Percentiles rank a stretch among this genome's conserved stretches.
Evolutionary conservation across 2,888 invertebrate genomes (phyloP).

Genomic region (Sarcophaga variegata): DNA sequence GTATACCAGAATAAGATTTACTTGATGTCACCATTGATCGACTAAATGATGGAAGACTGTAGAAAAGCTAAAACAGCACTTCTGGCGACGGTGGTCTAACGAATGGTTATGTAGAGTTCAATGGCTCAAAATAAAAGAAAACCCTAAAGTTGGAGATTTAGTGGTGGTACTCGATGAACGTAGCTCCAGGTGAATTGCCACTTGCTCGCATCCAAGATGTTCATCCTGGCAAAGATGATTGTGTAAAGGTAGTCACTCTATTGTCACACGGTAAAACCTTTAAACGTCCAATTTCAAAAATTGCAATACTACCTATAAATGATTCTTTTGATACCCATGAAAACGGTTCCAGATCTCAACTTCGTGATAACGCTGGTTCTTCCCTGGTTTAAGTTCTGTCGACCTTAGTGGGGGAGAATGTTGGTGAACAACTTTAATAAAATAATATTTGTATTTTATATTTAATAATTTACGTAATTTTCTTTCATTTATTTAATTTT

Average conservation of each 20-base stretch:
- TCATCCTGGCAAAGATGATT: no score
- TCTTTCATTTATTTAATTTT: not conserved
- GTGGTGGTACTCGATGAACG: slow-evolving; percentile 15
- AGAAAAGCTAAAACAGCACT: slow-evolving; percentile 57
- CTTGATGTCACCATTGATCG: slow-evolving; percentile 47
- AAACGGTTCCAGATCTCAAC: no score
- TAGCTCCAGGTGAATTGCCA: no score
- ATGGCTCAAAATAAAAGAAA: not conserved
- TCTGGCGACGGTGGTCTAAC: slow-evolving; percentile 60
- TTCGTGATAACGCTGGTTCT: not conserved
- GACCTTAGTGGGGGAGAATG: slow-evolving; percentile 20
- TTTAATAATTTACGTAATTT: not conserved
- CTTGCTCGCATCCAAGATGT: no score
- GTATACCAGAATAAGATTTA: slow-evolving; percentile 41
- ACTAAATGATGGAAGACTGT: slow-evolving; percentile 50
- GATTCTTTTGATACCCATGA: not conserved
- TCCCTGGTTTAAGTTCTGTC: slow-evolving; percentile 1
- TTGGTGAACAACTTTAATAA: slow-evolving; percentile 12
- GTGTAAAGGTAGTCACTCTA: not conserved
- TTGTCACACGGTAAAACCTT: not conserved
- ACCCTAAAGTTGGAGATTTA: not conserved
- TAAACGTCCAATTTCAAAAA: not conserved
- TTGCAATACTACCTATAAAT: not conserved
- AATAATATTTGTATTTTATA: not conserved
- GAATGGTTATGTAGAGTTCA: slow-evolving; percentile 3